Evolutionary conservation across 2,888 invertebrate species (phyloP), one percentile per base, ranked within the genome.

Genomic region (Diarsia rubi): DNA sequence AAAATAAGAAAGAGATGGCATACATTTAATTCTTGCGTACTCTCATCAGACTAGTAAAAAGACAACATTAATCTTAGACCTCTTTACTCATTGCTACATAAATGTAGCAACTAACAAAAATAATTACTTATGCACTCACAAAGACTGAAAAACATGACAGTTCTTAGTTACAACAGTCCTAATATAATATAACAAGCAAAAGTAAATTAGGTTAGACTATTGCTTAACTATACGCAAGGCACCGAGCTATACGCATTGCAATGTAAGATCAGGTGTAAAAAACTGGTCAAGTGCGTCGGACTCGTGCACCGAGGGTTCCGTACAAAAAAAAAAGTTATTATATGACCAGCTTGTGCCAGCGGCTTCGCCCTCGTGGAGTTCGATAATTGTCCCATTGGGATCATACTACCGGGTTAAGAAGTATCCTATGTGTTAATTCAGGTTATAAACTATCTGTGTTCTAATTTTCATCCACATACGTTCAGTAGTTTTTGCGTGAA

Each of bases 151-250:
- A 67, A 69, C 65, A 68, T 68, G 85, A 85, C 83, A 77, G 66
- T 19, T n/a, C 21, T 42, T 60, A 66, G 62, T 85, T 76, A n/a
- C 86, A 54, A 82, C 69, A 70, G 37, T n/a, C 19, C 21, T 68
- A 75, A 65, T 81, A 82, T 85, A 78, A 70, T 68, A 70, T 65
- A 68, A 78, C 72, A 85, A 72, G 59, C 47, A 69, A 74, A 78
- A 74, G 59, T 83, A 45, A 83, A 74, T 83, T 86, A 64, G 82
- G 77, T 77, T 70, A 84, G 47, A 84, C 67, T 60, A 77, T 84
- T 84, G 69, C 74, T 6, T 31, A 54, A 83, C 44, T 11, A 14
- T 69, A 72, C 31, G 75, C 77, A 78, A 73, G 42, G 49, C 42
- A 72, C 63, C 16, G 44, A 83, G 57, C 21, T 47, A 70, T 67